phyloP scores from a whole-genome alignment of 37 sponge, comb jelly and placozoan genomes.

The Ephydatia muelleri region DNA sequence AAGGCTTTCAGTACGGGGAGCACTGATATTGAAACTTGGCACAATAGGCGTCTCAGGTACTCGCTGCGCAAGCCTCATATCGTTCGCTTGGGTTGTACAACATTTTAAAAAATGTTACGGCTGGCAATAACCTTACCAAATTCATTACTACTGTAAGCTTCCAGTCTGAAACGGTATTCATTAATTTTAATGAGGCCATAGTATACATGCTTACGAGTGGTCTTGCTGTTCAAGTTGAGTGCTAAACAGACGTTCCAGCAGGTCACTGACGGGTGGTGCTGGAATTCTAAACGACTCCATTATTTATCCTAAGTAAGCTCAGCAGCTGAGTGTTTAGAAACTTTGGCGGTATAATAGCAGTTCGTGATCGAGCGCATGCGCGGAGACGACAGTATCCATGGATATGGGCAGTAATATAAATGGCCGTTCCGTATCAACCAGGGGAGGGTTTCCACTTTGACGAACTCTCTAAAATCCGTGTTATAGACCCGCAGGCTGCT shows the following conservation, averaged over 20 bases:
- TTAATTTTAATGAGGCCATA: neutral
- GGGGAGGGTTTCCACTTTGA: constrained; percentile 80
- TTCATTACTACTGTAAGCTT: neutral
- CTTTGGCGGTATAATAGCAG: neutral
- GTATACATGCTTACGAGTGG: neutral
- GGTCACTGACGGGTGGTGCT: constrained; percentile 52
- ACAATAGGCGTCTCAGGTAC: constrained; percentile 63
- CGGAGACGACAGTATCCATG: constrained; percentile 19
- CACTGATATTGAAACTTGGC: neutral
- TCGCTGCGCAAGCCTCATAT: constrained; percentile 22
- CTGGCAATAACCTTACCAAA: neutral
- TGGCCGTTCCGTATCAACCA: constrained; percentile 62
- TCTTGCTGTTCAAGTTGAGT: constrained; percentile 20
- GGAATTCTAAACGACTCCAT: constrained; percentile 56
- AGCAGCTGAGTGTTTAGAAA: neutral
- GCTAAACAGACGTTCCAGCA: constrained; percentile 39
- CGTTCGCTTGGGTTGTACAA: neutral
- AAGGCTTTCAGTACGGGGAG: constrained; percentile 37
- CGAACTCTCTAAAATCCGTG: constrained; percentile 88
- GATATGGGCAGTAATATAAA: constrained; percentile 10
- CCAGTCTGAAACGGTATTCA: neutral
- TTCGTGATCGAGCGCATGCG: neutral
- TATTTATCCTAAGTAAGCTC: neutral
- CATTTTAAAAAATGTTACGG: neutral
- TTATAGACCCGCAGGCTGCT: constrained; percentile 68